Evolutionary conservation across 2,113 vertebrate species (phyloP).

Genomic region (Ramphastos sulfuratus): DNA sequence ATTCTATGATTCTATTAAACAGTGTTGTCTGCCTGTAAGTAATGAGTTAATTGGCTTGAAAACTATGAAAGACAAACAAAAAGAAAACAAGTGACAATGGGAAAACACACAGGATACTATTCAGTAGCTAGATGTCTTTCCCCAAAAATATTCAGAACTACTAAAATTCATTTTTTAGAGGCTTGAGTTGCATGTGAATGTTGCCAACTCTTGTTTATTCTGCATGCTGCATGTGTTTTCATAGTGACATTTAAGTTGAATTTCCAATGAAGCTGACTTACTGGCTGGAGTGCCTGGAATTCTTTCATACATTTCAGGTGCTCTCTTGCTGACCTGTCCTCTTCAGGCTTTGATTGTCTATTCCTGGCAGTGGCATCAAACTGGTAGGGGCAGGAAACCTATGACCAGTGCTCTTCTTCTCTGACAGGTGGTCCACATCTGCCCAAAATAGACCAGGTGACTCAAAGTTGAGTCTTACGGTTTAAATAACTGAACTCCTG

Average conservation of each 20-base stretch:
- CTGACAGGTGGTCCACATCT: neutral
- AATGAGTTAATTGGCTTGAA: neutral
- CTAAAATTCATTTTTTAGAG: neutral
- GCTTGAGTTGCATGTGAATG: too few relatives aligned
- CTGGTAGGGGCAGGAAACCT: neutral
- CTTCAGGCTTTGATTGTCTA: neutral
- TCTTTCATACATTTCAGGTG: neutral
- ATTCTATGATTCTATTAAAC: too few relatives aligned
- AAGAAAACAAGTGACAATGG: neutral
- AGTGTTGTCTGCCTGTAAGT: neutral
- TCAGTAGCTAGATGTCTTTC: neutral
- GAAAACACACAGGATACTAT: neutral
- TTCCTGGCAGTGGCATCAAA: neutral
- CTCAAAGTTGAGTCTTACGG: neutral
- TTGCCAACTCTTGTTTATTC: neutral
- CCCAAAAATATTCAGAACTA: neutral
- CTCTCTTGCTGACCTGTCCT: neutral
- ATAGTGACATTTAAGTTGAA: neutral
- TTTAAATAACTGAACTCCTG: neutral
- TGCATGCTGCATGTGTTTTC: neutral
- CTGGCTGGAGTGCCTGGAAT: neutral
- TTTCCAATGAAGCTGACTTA: neutral
- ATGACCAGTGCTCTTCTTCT: neutral
- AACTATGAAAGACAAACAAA: neutral
- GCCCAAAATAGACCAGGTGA: neutral